Evolutionary conservation across 2,113 vertebrate species (phyloP).

Genomic region (Pao palembangensis): DNA sequence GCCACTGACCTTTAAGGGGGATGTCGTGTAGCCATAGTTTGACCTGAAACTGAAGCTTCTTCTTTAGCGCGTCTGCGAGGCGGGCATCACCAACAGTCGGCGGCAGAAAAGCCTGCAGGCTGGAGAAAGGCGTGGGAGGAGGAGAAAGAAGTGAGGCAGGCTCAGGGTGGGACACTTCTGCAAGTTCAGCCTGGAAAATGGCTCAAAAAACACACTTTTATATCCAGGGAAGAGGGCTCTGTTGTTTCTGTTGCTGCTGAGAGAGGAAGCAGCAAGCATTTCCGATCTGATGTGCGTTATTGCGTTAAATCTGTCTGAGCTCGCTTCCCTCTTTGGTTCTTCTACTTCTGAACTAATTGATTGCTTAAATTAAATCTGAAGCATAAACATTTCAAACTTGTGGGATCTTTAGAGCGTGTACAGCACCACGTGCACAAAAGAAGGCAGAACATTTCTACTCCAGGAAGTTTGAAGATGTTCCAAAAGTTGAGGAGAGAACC

Average conservation of each 20-base stretch:
- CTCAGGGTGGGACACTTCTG: conserved; percentile 68
- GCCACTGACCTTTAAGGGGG: conserved; percentile 82
- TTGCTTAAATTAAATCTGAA: no score
- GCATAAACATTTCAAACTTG: neutral
- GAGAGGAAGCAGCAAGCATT: no score
- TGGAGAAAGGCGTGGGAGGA: conserved; percentile 17
- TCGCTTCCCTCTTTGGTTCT: no score
- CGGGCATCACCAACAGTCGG: conserved; percentile 94
- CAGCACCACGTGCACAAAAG: neutral
- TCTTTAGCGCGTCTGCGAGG: conserved; percentile 93
- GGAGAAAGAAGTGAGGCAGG: conserved; percentile 68
- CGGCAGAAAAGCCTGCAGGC: no score
- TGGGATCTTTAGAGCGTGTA: neutral
- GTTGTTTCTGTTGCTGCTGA: no score
- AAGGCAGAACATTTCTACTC: no score
- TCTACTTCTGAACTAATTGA: no score
- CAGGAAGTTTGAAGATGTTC: no score
- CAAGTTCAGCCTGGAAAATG: conserved; percentile 7
- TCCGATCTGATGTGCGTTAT: no score
- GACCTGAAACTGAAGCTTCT: conserved; percentile 94
- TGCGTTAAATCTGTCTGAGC: no score
- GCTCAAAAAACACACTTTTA: no score
- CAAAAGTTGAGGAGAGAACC: neutral
- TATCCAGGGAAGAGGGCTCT: no score
- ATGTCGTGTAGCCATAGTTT: conserved; percentile 93